phyloP scores from a whole-genome alignment of 2,113 vertebrate genomes.

The Equus quagga region DNA sequence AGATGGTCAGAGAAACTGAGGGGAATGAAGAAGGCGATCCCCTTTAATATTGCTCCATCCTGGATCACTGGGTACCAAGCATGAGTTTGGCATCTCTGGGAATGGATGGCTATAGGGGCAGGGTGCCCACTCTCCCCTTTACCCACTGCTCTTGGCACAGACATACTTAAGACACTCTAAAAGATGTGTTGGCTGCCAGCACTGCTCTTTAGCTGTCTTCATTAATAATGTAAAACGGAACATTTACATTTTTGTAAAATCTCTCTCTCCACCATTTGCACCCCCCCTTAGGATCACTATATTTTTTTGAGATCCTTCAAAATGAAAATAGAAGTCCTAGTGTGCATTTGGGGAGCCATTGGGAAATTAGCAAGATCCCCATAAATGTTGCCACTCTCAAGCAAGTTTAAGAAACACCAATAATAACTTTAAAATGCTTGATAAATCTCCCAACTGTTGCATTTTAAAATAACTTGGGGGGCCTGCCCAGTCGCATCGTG shows the following conservation, averaged over 20 bases:
- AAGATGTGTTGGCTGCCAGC: not conserved
- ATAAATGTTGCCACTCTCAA: not conserved
- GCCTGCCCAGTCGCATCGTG: too few relatives aligned
- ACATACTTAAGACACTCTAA: not conserved
- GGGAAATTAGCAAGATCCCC: not conserved
- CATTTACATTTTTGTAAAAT: not conserved
- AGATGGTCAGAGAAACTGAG: not conserved
- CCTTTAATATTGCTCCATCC: not conserved
- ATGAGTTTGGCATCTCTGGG: not conserved
- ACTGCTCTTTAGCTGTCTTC: not conserved
- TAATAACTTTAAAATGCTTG: not conserved
- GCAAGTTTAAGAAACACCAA: not conserved
- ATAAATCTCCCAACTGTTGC: not conserved
- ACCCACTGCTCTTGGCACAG: not conserved
- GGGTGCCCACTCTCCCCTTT: not conserved
- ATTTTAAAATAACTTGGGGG: constrained; percentile 2
- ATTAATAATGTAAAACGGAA: constrained; percentile 3
- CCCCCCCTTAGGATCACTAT: not conserved
- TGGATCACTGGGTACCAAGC: not conserved
- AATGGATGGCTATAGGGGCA: not conserved
- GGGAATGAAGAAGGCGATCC: not conserved
- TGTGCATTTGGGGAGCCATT: not conserved
- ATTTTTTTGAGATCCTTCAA: constrained; percentile 20
- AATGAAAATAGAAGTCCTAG: not conserved
- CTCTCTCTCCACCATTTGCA: not conserved